These are phyloP conservation scores for Cherax destructor DNA, from an alignment of 1,140 invertebrate species.

Conservation along the genomic window DNA sequence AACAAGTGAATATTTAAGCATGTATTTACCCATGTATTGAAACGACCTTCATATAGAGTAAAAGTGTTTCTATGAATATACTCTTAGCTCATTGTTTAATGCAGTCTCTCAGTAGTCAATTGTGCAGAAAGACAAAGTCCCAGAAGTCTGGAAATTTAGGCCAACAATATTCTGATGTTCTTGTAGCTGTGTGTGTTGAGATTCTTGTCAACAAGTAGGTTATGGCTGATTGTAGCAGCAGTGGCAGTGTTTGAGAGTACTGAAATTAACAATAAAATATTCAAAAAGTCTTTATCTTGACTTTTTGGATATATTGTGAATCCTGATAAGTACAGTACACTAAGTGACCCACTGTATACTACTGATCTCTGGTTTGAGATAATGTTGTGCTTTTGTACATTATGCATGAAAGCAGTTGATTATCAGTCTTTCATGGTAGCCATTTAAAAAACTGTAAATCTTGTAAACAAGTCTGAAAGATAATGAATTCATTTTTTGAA, in stretches of 20 bases:
- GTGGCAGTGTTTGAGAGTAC: slow-evolving; percentile 6
- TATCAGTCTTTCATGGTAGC: slow-evolving; percentile 48
- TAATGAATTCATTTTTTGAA: not conserved
- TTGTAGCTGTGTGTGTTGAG: slow-evolving; percentile 61
- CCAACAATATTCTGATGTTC: slow-evolving; percentile 41
- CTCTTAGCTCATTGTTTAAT: not conserved
- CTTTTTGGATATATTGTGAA: not conserved
- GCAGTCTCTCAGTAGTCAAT: not conserved
- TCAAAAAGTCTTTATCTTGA: not conserved
- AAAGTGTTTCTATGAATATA: not conserved
- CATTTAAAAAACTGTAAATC: slow-evolving; percentile 3
- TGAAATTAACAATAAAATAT: not conserved
- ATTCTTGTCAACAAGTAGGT: slow-evolving; percentile 65
- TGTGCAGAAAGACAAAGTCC: slow-evolving; percentile 19
- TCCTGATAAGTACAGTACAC: slow-evolving; percentile 25
- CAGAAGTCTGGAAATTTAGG: slow-evolving; percentile 36
- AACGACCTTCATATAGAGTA: not conserved
- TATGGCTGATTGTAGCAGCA: slow-evolving; percentile 39
- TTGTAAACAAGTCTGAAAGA: not conserved
- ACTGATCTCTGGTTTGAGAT: not conserved
- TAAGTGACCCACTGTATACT: slow-evolving; percentile 31
- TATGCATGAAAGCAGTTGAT: slow-evolving; percentile 25
- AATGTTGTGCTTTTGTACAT: slow-evolving; percentile 16
- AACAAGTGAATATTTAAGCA: not conserved
- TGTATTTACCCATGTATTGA: not conserved